Conservation (phyloP, 2,113 vertebrate genomes). For the Channa maculata region DNA sequence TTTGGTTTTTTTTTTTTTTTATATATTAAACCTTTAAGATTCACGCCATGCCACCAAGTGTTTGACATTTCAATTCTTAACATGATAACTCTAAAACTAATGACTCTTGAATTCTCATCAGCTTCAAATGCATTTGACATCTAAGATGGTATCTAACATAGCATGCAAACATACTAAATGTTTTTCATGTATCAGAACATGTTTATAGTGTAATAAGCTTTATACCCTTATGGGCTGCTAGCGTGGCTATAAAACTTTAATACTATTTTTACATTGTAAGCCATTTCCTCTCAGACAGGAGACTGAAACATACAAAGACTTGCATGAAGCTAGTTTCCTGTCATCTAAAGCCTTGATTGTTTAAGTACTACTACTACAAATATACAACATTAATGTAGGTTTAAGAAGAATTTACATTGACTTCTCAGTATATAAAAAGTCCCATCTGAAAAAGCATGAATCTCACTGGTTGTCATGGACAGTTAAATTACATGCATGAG, state of each 20-base stretch:
- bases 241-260: not conserved
- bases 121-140: constrained; percentile 1
- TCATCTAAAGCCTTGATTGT: constrained; percentile 22
- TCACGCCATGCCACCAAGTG: not conserved
- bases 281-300: constrained; percentile 12
- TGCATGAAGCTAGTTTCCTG: constrained; percentile 50
- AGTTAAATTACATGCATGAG: constrained; percentile 47
- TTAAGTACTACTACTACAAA: constrained; percentile 22
- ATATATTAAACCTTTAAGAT: not conserved
- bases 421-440: constrained; percentile 9
- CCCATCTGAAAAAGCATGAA: constrained; percentile 46
- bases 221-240: not conserved
- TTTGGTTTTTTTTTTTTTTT: not conserved
- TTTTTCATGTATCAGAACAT: constrained; percentile 6
- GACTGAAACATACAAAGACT: constrained; percentile 14
- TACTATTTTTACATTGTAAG: constrained; percentile 23
- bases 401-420: constrained; percentile 12
- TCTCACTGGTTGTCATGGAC: constrained; percentile 34
- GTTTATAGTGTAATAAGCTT: not conserved
- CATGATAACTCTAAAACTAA: constrained; percentile 3
- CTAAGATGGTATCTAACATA: not conserved
- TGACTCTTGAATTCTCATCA: constrained; percentile 5
- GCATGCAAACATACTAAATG: constrained; percentile 2
- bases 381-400: constrained; percentile 40
- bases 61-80: not conserved